These are phyloP conservation scores for Drosophila rellima DNA, from an alignment of 2,888 invertebrate species.

Conservation along the genomic window DNA sequence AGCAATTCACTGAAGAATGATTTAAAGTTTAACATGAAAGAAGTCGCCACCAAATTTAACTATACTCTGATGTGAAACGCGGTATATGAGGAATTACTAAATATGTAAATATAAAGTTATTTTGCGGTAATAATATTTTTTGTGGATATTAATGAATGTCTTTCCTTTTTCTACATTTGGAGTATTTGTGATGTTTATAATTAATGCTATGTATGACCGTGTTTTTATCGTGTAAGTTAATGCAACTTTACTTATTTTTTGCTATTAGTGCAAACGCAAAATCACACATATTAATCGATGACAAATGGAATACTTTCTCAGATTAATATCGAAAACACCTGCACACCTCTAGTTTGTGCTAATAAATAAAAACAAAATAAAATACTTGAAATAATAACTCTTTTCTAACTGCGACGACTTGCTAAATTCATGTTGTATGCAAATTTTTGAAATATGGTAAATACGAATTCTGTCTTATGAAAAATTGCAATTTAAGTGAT, in stretches of 20 bases:
- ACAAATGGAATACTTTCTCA: not conserved
- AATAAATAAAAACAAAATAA: conserved; percentile 11
- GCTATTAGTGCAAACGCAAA: not conserved
- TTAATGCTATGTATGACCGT: no score
- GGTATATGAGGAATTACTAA: no score
- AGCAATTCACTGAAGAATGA: no score
- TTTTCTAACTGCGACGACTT: not conserved
- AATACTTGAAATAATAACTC: conserved; percentile 1
- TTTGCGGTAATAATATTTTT: no score
- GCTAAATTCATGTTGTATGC: not conserved
- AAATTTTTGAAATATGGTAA: conserved; percentile 1
- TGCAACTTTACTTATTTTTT: not conserved
- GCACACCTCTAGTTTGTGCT: conserved; percentile 1
- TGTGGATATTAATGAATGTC: no score
- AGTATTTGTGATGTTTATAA: not conserved
- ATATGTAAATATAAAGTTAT: no score
- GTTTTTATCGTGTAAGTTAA: not conserved
- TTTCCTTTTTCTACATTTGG: no score
- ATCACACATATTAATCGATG: conserved; percentile 5
- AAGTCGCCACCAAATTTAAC: no score
- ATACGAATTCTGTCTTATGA: not conserved
- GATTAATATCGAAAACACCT: not conserved
- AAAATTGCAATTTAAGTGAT: not conserved
- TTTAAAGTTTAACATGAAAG: no score
- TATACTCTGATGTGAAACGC: no score